These are phyloP conservation scores for Luscinia luscinia DNA, from an alignment of 2,797 vertebrate species.

Conservation along the genomic window DNA sequence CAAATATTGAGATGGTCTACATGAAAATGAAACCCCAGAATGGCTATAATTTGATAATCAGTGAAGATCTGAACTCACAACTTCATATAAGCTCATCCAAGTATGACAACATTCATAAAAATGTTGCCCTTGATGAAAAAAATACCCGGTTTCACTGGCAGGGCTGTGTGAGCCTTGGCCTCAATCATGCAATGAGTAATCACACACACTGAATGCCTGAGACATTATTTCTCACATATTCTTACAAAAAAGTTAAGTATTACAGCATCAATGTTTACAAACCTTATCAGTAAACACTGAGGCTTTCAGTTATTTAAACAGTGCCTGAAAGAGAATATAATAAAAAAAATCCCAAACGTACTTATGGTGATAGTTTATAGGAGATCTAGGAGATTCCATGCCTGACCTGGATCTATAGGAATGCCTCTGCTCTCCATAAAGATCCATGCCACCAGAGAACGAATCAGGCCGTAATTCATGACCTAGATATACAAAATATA, in stretches of 20 bases:
- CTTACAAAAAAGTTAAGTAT: background rate
- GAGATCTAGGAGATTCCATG: conserved; percentile 84
- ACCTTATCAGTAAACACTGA: background rate
- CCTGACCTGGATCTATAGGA: conserved; percentile 84
- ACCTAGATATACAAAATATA: conserved; percentile 74
- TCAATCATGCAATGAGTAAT: background rate
- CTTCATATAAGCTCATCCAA: background rate
- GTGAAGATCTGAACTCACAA: background rate
- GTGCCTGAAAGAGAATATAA: background rate
- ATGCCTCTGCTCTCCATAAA: conserved; percentile 85
- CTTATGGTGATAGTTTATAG: conserved; percentile 83
- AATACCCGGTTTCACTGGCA: fast-evolving
- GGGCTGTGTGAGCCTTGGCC: background rate
- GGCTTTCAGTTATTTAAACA: background rate
- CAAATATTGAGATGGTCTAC: background rate
- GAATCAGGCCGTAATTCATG: conserved; percentile 83
- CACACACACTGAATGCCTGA: background rate
- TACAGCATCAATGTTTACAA: background rate
- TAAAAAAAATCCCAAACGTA: conserved; percentile 14
- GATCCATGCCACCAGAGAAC: conserved; percentile 83
- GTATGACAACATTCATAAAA: background rate
- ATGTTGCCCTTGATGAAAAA: background rate
- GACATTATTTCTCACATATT: background rate
- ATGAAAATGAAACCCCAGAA: background rate
- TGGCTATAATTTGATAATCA: background rate